Conservation (phyloP, 1,140 invertebrate species). For the Cheumatopsyche charites region DNA sequence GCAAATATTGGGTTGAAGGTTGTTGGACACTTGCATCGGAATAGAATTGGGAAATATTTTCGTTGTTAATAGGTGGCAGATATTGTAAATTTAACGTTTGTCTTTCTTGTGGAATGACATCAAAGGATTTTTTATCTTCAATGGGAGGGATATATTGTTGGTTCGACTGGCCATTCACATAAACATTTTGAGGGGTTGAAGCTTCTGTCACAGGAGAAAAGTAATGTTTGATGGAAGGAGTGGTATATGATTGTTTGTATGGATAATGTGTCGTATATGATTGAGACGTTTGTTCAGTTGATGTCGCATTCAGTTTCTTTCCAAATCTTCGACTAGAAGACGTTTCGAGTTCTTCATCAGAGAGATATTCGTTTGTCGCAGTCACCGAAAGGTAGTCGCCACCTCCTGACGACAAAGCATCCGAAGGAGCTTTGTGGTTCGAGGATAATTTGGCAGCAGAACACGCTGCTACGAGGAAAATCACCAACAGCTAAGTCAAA, state of each 20-base stretch:
- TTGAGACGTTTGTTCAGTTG: neutral
- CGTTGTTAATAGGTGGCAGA: constrained; percentile 1
- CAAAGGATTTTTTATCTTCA: constrained; percentile 15
- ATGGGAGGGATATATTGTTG: constrained; percentile 14
- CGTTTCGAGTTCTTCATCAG: neutral
- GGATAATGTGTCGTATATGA: neutral
- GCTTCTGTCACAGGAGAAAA: neutral
- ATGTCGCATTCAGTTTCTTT: neutral
- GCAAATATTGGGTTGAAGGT: constrained; percentile 1
- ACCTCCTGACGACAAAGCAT: neutral
- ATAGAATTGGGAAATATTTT: neutral
- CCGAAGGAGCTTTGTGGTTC: neutral
- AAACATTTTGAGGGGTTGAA: neutral
- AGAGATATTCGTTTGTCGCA: neutral
- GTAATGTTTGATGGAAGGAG: neutral
- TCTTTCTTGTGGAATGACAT: constrained; percentile 9
- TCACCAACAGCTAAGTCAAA: constrained; percentile 11
- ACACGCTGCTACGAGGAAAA: constrained; percentile 1
- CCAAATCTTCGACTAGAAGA: neutral
- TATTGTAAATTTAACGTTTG: neutral
- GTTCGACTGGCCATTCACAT: neutral
- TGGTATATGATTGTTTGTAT: neutral
- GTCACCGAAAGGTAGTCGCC: neutral
- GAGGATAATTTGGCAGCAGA: neutral
- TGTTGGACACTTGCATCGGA: neutral